phyloP scores from a whole-genome alignment of 2,888 invertebrate species.

The Himalopsyche anomala region DNA sequence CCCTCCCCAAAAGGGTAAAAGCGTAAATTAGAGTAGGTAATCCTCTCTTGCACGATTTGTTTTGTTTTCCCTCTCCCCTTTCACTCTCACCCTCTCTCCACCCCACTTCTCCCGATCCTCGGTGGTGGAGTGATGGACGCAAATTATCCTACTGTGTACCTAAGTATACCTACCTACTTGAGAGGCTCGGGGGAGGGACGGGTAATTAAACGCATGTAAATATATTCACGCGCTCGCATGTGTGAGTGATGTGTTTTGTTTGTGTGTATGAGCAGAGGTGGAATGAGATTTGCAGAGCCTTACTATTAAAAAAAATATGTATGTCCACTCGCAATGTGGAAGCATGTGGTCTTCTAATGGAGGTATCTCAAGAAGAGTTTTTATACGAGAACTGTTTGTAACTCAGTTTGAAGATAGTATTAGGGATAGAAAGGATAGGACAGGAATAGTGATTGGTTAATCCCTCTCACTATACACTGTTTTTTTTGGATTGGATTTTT shows the following conservation, averaged over 20 bases:
- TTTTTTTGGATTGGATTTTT: no score
- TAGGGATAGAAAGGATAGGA: no score
- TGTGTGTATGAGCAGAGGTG: background rate
- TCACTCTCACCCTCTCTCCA: no score
- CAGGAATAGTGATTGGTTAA: no score
- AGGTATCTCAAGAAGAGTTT: no score
- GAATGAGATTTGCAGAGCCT: background rate
- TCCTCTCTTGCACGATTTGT: background rate
- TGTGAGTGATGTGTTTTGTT: background rate
- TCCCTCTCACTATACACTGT: no score
- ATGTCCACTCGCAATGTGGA: no score
- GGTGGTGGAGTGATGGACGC: slow-evolving; percentile 54
- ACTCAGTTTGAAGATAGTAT: no score
- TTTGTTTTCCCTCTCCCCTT: slow-evolving; percentile 18
- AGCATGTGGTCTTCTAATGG: no score
- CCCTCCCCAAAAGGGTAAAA: background rate
- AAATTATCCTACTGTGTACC: slow-evolving; percentile 49
- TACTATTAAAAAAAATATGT: no score
- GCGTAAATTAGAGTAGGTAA: background rate
- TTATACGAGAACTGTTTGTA: no score
- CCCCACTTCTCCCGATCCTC: background rate
- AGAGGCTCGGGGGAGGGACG: background rate
- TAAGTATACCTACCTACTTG: background rate
- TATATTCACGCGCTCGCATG: background rate
- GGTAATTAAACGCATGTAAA: slow-evolving; percentile 49